Conservation (phyloP, 2,797 vertebrate species). For the Phrynocephalus forsythii region DNA sequence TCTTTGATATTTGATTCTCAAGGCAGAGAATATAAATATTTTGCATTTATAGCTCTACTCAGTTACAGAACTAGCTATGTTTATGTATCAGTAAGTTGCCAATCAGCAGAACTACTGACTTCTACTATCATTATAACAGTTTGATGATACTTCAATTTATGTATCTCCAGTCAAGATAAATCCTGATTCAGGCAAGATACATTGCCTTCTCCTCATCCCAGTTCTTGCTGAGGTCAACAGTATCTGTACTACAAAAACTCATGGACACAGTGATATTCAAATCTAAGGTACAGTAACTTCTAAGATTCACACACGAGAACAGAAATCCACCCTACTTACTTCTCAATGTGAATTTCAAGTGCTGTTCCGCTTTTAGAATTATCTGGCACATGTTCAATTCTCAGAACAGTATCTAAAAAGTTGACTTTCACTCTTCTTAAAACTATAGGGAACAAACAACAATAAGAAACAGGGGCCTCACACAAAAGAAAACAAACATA, state of each 20-base stretch:
- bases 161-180: too few species aligned
- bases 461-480: background rate
- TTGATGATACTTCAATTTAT: too few species aligned
- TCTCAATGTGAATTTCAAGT: conserved; percentile 92
- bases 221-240: background rate
- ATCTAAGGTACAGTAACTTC: background rate
- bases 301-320: background rate
- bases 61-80: too few species aligned
- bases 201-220: background rate
- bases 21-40: background rate
- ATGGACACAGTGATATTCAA: background rate
- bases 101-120: too few species aligned
- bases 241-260: background rate
- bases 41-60: background rate
- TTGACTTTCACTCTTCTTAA: conserved; percentile 96
- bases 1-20: background rate
- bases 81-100: background rate
- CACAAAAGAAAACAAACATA: background rate
- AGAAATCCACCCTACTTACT: conserved; percentile 78
- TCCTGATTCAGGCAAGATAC: too few species aligned
- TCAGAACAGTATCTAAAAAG: conserved; percentile 94
- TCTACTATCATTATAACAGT: too few species aligned
- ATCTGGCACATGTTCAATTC: conserved; percentile 94
- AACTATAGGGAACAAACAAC: conserved; percentile 80
- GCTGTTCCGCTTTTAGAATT: conserved; percentile 97